Evolutionary conservation across 2,888 invertebrate genomes (phyloP).

Genomic region (Alentia gelatinosa): DNA sequence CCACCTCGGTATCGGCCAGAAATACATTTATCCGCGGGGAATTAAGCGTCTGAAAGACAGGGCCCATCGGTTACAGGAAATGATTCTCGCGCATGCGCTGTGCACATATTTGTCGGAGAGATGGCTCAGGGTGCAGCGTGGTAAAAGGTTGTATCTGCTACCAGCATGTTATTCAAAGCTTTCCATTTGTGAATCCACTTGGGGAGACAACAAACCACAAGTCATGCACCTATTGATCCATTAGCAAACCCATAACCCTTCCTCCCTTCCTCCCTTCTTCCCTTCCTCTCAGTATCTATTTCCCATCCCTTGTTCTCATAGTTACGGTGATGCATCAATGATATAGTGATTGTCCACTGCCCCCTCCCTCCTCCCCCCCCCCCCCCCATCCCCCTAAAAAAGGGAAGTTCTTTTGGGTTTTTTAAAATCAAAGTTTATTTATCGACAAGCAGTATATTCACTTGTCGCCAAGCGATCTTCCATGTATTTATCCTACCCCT

Average conservation of each 20-base stretch:
- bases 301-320: background rate
- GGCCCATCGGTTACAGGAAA: conserved; percentile 19
- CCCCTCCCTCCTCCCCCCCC: too few relatives aligned
- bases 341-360: too few relatives aligned
- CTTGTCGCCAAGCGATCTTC: too few relatives aligned
- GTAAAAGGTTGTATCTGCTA: background rate
- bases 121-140: too few relatives aligned
- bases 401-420: too few relatives aligned
- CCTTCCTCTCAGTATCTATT: background rate
- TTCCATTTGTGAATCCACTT: background rate
- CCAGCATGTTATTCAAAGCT: conserved; percentile 9
- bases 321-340: too few relatives aligned
- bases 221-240: background rate
- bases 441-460: too few relatives aligned
- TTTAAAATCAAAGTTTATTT: too few relatives aligned
- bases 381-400: too few relatives aligned
- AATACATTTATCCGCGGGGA: conserved; percentile 17
- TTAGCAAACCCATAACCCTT: background rate
- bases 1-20: background rate
- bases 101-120: background rate
- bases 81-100: background rate
- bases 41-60: background rate
- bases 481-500: too few relatives aligned
- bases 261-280: background rate
- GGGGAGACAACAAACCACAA: background rate